Conservation (phyloP, 2,797 vertebrate genomes). For the Cossypha polioptera region DNA sequence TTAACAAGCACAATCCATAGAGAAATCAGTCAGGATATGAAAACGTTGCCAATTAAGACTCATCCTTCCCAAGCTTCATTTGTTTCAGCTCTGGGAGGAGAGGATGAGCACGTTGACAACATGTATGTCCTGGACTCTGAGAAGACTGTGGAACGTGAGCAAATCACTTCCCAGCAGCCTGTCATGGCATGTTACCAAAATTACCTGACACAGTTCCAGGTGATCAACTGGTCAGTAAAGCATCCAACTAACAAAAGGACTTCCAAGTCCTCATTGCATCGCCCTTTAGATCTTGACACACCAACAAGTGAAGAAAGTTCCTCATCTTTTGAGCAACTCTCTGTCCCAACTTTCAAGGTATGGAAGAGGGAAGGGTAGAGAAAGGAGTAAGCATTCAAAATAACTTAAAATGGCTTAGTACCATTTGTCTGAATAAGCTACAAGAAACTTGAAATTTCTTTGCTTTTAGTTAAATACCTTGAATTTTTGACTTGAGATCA, state of each 20-base stretch:
- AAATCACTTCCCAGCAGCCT: constrained; percentile 87
- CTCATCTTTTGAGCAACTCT: constrained; percentile 90
- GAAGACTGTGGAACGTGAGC: constrained; percentile 83
- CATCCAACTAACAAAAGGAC: constrained; percentile 97
- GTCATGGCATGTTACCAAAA: constrained; percentile 93
- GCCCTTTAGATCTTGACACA: constrained; percentile 94
- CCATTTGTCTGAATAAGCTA: background rate
- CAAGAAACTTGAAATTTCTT: background rate
- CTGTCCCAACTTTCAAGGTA: constrained; percentile 94
- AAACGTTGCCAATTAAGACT: constrained; percentile 83
- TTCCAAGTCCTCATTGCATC: constrained; percentile 95
- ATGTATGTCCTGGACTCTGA: constrained; percentile 84
- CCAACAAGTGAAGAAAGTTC: constrained; percentile 97
- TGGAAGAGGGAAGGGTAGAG: background rate
- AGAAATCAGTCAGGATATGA: constrained; percentile 84
- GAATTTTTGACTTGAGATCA: background rate
- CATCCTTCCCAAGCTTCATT: constrained; percentile 96
- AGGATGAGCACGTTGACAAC: constrained; percentile 83
- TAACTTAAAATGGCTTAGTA: background rate
- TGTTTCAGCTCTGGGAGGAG: constrained; percentile 92
- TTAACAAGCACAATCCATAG: constrained; percentile 84
- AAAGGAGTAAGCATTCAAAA: background rate
- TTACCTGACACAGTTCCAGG: constrained; percentile 93
- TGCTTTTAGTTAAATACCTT: background rate
- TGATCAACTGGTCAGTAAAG: constrained; percentile 94